Percentiles rank a stretch among this genome's conserved stretches.
Evolutionary conservation across 2,113 vertebrate genomes (phyloP).

Genomic region (human (Homo sapiens)): GRCh38 chr11:114145001-114145500

Average conservation of each 20-base stretch:
- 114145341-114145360: neutral
- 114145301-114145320: neutral
- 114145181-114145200: neutral
- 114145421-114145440: neutral
- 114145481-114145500: fast-evolving
- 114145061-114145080: constrained; percentile 8
- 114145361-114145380: neutral
- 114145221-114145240: neutral
- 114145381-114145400: neutral
- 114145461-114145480: neutral
- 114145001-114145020: neutral
- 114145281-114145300: neutral
- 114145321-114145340: neutral
- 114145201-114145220: neutral
- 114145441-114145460: neutral
- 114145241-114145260: neutral
- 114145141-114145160: constrained; percentile 32
- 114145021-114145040: constrained; percentile 25
- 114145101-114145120: neutral
- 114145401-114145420: neutral
- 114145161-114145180: constrained; percentile 40
- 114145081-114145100: neutral
- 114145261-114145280: neutral
- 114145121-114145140: neutral
- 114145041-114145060: neutral